Percentiles rank a stretch among this genome's conserved stretches.
Evolutionary conservation across 2,113 vertebrate species (phyloP).

Genomic region (Cyprinus carpio): DNA sequence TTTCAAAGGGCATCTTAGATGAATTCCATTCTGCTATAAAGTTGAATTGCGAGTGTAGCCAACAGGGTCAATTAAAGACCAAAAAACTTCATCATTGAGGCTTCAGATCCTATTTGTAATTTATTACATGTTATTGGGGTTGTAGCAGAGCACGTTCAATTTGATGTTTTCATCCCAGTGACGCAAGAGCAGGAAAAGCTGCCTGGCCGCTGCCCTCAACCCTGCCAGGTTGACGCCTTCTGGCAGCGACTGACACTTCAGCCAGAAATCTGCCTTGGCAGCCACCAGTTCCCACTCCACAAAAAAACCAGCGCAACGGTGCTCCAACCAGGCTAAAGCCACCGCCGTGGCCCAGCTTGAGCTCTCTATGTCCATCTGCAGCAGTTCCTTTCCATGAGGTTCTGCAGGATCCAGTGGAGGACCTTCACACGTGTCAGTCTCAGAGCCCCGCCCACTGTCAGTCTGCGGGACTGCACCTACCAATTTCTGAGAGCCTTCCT

Average conservation of each 20-base stretch:
- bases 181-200: slow-evolving; percentile 93
- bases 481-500: slow-evolving; percentile 68
- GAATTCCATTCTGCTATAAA: neutral
- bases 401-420: slow-evolving; percentile 66
- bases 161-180: slow-evolving; percentile 98
- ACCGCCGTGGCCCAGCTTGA: slow-evolving; percentile 93
- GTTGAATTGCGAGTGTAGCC: neutral
- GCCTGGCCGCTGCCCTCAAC: slow-evolving; percentile 88
- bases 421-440: slow-evolving; percentile 84
- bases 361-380: slow-evolving; percentile 78
- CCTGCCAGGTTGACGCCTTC: slow-evolving; percentile 83
- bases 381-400: slow-evolving; percentile 59
- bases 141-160: slow-evolving; percentile 95
- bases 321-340: slow-evolving; percentile 93
- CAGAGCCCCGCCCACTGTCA: slow-evolving; percentile 89
- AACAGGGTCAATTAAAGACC: neutral
- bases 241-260: slow-evolving; percentile 83
- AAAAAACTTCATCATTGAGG: no score
- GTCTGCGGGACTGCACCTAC: slow-evolving; percentile 72
- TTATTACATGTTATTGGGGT: slow-evolving; percentile 85
- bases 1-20: neutral
- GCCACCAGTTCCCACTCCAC: slow-evolving; percentile 96
- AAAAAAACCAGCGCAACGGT: slow-evolving; percentile 87
- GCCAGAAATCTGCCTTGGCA: slow-evolving; percentile 91
- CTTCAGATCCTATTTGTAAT: slow-evolving; percentile 57